Evolutionary conservation across 2,113 vertebrate genomes (phyloP).

Genomic region (Hippopotamus amphibius): DNA sequence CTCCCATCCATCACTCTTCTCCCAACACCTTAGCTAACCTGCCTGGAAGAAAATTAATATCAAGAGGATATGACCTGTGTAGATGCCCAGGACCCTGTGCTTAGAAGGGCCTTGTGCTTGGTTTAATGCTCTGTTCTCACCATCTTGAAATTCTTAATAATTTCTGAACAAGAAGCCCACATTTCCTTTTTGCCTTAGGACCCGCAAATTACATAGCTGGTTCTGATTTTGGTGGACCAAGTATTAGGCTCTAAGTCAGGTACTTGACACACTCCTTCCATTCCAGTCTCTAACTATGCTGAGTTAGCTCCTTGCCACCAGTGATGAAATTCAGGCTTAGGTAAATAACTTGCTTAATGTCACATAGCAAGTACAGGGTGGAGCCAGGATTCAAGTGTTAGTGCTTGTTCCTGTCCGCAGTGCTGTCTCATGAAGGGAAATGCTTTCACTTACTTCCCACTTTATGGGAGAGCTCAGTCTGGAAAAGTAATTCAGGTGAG

Average conservation of each 20-base stretch:
- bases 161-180: not conserved
- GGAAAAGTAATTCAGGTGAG: not conserved
- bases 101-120: not conserved
- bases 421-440: not conserved
- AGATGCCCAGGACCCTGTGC: not conserved
- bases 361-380: not conserved
- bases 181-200: not conserved
- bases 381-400: not conserved
- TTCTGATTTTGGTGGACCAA: not conserved
- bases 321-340: not conserved
- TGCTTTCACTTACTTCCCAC: not conserved
- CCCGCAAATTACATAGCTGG: not conserved
- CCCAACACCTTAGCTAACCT: not conserved
- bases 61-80: not conserved
- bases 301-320: not conserved
- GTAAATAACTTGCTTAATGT: not conserved
- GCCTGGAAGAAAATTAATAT: conserved; percentile 9
- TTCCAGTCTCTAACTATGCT: not conserved
- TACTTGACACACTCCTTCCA: not conserved
- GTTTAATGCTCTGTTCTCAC: not conserved
- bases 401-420: not conserved
- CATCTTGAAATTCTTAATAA: not conserved
- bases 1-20: not conserved
- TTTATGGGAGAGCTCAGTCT: not conserved
- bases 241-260: not conserved